Evolutionary conservation across 2,113 vertebrate genomes (phyloP).

Genomic region (Aramus guarauna): DNA sequence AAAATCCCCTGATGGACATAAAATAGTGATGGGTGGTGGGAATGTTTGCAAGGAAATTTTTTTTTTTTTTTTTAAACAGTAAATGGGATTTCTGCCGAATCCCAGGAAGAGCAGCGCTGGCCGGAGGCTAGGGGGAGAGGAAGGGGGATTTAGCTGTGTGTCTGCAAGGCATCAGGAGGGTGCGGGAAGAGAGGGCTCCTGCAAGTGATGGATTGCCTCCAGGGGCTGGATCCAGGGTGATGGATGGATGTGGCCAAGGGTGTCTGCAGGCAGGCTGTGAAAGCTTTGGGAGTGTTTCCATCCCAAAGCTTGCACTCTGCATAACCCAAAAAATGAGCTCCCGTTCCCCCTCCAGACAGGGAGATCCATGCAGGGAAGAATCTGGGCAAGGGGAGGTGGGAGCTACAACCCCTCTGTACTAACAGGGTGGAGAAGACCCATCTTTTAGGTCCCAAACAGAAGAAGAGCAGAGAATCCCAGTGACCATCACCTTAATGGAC

Average conservation of each 20-base stretch:
- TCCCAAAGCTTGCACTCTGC: not conserved
- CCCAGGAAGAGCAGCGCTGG: not conserved
- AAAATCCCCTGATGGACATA: not conserved
- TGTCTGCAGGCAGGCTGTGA: not conserved
- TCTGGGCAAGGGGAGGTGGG: not conserved
- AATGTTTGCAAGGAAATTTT: not conserved
- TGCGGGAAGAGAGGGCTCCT: not conserved
- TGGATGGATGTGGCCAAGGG: not conserved
- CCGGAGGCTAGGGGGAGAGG: not conserved
- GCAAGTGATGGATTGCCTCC: not conserved
- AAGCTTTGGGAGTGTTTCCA: not conserved
- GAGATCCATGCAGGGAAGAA: not conserved
- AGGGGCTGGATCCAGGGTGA: not conserved
- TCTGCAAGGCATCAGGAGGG: conserved; percentile 17
- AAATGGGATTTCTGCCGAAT: not conserved
- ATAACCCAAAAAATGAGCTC: not conserved
- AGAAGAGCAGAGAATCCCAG: not conserved
- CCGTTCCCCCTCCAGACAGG: not conserved
- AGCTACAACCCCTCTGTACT: not conserved
- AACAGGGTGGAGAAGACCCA: not conserved
- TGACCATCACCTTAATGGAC: not conserved
- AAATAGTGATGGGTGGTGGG: not conserved
- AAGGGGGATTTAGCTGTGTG: not conserved
- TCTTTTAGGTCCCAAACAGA: not conserved
- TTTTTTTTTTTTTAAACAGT: not conserved